Percentiles rank a stretch among this genome's conserved stretches.
phyloP scores from a whole-genome alignment of 2,797 vertebrate genomes.

The Caiman crocodilus region DNA sequence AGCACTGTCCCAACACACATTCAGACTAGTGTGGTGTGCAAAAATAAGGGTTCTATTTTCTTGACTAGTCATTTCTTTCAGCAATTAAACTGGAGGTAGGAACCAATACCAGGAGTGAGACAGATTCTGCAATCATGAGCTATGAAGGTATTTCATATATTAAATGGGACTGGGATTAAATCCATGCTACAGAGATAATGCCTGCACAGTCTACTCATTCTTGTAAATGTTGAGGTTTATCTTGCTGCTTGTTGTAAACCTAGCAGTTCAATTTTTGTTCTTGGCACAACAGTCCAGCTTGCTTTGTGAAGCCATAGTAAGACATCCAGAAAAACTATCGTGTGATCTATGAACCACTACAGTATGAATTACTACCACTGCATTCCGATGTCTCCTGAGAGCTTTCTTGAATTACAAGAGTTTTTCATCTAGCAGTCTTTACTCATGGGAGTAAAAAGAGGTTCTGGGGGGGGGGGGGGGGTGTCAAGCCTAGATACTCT shows the following conservation, averaged over 20 bases:
- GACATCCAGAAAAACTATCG: neutral
- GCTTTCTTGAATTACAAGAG: neutral
- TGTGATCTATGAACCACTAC: neutral
- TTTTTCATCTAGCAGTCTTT: neutral
- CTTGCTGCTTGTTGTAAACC: neutral
- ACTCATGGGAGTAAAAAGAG: neutral
- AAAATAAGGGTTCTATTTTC: neutral
- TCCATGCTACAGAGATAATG: too few relatives aligned
- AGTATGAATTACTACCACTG: neutral
- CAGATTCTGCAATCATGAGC: neutral
- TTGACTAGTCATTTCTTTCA: neutral
- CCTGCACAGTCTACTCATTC: neutral
- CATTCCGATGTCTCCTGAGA: neutral
- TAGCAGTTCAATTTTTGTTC: neutral
- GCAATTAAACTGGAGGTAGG: neutral
- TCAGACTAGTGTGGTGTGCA: accelerated
- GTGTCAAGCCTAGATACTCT: neutral
- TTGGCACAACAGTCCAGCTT: neutral
- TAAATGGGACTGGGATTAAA: neutral
- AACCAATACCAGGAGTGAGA: neutral
- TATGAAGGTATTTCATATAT: neutral
- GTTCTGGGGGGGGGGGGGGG: neutral
- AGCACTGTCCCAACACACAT: neutral
- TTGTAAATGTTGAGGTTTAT: neutral
- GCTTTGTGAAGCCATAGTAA: neutral